Evolutionary conservation across 2,888 invertebrate species (phyloP).

Genomic region (Stramonita haemastoma): DNA sequence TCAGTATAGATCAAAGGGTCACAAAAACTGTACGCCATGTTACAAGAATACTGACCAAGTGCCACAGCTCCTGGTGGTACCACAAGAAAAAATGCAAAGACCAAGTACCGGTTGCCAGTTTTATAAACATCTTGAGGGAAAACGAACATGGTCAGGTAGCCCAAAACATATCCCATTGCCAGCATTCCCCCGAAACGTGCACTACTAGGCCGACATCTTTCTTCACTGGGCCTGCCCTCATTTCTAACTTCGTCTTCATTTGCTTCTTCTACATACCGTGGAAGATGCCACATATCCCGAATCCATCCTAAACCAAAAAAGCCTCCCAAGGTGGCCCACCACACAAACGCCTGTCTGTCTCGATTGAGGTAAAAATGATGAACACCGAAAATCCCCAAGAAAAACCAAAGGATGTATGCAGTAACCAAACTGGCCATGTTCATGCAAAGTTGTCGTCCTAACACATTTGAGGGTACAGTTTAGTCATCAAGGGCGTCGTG

Average conservation of each 20-base stretch:
- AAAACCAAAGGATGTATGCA: slow-evolving; percentile 91
- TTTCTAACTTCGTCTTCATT: slow-evolving; percentile 68
- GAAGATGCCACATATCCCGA: slow-evolving; percentile 89
- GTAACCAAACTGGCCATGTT: slow-evolving; percentile 79
- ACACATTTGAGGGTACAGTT: neutral
- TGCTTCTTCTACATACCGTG: slow-evolving; percentile 88
- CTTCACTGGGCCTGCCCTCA: neutral
- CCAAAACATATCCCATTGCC: slow-evolving; percentile 64
- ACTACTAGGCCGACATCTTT: neutral
- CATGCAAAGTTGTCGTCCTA: neutral
- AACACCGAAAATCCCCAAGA: slow-evolving; percentile 91
- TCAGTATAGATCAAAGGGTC: too few relatives aligned
- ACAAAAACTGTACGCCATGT: too few relatives aligned
- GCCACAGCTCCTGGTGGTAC: slow-evolving; percentile 61
- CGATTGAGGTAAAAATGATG: slow-evolving; percentile 94
- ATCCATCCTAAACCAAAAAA: slow-evolving; percentile 92
- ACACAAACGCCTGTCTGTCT: slow-evolving; percentile 93
- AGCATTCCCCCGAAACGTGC: slow-evolving; percentile 67
- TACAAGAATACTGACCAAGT: slow-evolving; percentile 56
- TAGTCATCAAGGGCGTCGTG: neutral
- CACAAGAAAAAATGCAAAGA: slow-evolving; percentile 43
- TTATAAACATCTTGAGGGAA: slow-evolving; percentile 56
- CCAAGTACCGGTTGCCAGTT: neutral
- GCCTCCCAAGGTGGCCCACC: slow-evolving; percentile 89
- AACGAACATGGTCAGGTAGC: slow-evolving; percentile 56